Conservation (phyloP, 2,113 vertebrate genomes). For the Sceloporus undulatus region DNA sequence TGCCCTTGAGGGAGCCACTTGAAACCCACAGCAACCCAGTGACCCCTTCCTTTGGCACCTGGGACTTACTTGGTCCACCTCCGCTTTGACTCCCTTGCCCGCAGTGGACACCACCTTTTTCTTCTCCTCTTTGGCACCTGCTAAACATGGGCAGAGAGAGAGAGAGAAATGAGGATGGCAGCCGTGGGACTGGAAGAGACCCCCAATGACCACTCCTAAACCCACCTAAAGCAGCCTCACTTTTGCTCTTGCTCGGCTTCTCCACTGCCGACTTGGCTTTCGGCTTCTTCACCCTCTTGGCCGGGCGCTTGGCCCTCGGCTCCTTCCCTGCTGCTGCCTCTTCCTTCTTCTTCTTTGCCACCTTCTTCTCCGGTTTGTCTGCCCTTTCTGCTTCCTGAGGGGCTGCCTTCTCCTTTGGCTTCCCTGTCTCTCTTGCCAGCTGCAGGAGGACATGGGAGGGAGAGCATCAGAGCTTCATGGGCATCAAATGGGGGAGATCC, state of each 20-base stretch:
- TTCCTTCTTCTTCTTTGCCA: background rate
- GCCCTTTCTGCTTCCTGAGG: background rate
- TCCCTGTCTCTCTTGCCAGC: constrained; percentile 11
- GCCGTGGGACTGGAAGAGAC: no score
- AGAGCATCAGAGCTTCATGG: no score
- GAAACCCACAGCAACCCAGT: no score
- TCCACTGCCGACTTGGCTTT: no score
- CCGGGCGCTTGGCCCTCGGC: no score
- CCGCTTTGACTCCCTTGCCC: background rate
- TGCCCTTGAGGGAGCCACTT: no score
- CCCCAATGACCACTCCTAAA: no score
- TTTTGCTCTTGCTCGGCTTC: no score
- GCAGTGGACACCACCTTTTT: background rate
- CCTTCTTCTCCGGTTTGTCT: background rate
- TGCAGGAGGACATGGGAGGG: background rate
- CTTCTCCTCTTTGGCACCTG: background rate
- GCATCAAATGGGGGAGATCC: no score
- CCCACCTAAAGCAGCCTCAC: no score
- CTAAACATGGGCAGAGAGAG: background rate
- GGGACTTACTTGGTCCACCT: constrained; percentile 9
- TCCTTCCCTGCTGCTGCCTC: background rate
- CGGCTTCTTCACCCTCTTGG: background rate
- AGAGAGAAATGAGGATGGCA: no score
- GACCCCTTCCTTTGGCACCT: no score
- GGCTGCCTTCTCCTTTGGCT: constrained; percentile 4